Evolutionary conservation across 1,140 invertebrate species (phyloP), one percentile per base, ranked within the genome.

Genomic region (Ephestia elutella): DNA sequence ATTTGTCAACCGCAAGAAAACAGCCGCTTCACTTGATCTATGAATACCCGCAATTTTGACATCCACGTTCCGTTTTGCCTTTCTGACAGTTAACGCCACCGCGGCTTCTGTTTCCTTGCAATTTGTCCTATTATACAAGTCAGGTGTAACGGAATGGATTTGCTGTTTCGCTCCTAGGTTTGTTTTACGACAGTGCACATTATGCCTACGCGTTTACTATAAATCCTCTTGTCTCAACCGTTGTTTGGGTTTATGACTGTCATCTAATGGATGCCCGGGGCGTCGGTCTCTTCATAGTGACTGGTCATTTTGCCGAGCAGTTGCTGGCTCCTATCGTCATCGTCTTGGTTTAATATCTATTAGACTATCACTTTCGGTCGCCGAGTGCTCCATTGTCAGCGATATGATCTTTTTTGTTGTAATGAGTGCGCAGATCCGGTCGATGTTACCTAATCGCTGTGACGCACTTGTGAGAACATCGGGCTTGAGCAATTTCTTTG

Each of bases 351-450:
- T 78, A 71, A 75, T 78, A 80, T 80, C 71, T 74, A 76, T 80
- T 78, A 71, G 65, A 84, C 80, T 86, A 86, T 86, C 79, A 86
- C 83, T 86, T 83, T 84, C 78, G 65, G 76, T 80, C 77, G 68
- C 67, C 71, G 75, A 83, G 76, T 82, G 71, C 67, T 78, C 76
- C 78, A 80, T 85, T 85, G 83, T 85, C 65, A 64, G 70, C 60
- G 80, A 85, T 86, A 80, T 73, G 70, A 83, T 87, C 81, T 75
- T 74, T 78, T 82, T 79, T 32, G 30, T 79, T 75, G 38, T 84
- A 84, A 86, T 84, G 73, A 80, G 66, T 68, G 66, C 56, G 71
- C 70, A 75, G 73, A 81, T 85, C 82, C 79, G 79, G 82, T 71
- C 73, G 74, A 74, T 56, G 77, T 83, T 86, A 82, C 78, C 70